Base-by-base conservation (phyloP, 2,113 vertebrate genomes). In the Sander lucioperca region DNA sequence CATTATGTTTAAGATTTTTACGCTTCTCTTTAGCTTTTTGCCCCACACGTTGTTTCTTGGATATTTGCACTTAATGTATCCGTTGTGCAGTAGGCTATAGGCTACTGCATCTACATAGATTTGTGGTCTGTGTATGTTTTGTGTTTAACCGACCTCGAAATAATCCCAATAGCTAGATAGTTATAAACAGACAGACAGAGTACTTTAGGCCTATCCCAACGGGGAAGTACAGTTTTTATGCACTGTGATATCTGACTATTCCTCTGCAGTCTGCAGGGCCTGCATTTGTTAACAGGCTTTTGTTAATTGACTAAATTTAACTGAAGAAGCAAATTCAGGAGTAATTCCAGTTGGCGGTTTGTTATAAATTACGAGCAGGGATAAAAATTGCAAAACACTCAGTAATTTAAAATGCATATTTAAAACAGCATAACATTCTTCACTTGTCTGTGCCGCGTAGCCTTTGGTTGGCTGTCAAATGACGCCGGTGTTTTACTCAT, bases 1-100 rank as follows among this genome's bases (percentile, higher is more conserved):
- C 77, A 89, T 93, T 89, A 84, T 91, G 79, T 89, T 89, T 86
- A 88, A 23, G 80, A 87, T 94, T 89, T 93, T 67, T 88, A 93
- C 88, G 91, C 89, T 80, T 83, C 72, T 89, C 63, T 68, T 54
- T 36, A 15, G 15, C 23, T 68, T 74, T 57, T 48, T 79, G 75
- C 90, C 94, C 66, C 93, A 93, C 94, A 92, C 89, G 90, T 82
- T 71, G 88, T 66, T 68, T 64, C 18, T 54, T 39, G 11, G 16
- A 10, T 51, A 14, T 47, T 53, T 57, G 19, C 10, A 21, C 48
- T 33, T 30, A 18, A 50, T 53, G 57, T n/a, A 33, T 47, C 12
- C 2, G 23, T 58, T 33, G 16, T 10, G 2, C 45, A 9, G 14
- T 4, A 36, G 13, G 25, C 25, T 21, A 58, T 27, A 12, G 10